These are phyloP conservation scores for Heliothis peltigera DNA, from an alignment of 2,888 invertebrate species.

Conservation along the genomic window DNA sequence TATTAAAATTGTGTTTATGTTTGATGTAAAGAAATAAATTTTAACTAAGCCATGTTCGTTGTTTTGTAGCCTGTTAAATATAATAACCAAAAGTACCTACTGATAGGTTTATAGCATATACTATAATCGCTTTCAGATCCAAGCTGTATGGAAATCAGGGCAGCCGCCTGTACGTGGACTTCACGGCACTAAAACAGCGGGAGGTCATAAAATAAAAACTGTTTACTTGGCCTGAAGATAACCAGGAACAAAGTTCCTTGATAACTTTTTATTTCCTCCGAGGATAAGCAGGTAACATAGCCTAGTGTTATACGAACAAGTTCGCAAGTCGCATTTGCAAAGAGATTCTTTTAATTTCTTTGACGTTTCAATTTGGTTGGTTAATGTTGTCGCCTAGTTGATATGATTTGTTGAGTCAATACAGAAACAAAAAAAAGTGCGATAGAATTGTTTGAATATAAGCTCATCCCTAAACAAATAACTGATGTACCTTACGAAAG, in stretches of 20 bases:
- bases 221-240: constrained; percentile 87
- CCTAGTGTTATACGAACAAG: constrained; percentile 64
- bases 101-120: constrained; percentile 9
- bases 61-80: too few species aligned
- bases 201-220: constrained; percentile 88
- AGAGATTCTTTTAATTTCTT: constrained; percentile 49
- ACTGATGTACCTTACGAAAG: neutral
- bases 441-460: constrained; percentile 34
- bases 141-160: constrained; percentile 25
- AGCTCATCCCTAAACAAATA: constrained; percentile 28
- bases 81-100: too few species aligned
- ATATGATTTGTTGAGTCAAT: constrained; percentile 42
- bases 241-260: constrained; percentile 85
- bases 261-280: constrained; percentile 88
- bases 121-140: constrained; percentile 2
- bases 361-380: constrained; percentile 35
- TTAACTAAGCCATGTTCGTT: too few species aligned
- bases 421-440: constrained; percentile 18
- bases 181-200: constrained; percentile 78
- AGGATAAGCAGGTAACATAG: constrained; percentile 75
- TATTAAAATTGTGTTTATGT: too few species aligned
- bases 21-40: too few species aligned
- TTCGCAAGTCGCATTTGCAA: constrained; percentile 59
- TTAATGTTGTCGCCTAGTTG: constrained; percentile 22
- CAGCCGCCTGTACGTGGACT: constrained; percentile 44